phyloP scores from a whole-genome alignment of 2,888 invertebrate genomes.

The Tenthredo scrophulariae region DNA sequence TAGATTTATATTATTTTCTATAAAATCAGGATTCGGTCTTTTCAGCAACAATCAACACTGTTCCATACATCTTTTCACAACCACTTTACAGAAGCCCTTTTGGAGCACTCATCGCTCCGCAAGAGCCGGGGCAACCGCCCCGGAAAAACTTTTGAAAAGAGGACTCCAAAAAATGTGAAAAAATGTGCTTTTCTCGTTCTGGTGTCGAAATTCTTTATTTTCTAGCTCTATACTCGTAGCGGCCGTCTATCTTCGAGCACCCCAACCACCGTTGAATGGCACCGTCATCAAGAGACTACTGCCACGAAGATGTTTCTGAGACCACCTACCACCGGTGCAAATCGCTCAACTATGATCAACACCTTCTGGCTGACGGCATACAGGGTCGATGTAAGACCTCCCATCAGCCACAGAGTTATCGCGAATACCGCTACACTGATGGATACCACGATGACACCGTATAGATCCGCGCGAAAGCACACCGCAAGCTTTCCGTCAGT shows the following conservation, averaged over 20 bases:
- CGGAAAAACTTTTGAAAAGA: no score
- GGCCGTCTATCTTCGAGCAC: neutral
- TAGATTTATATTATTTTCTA: neutral
- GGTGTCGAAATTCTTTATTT: neutral
- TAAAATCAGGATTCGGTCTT: neutral
- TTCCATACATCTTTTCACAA: neutral
- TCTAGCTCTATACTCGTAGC: neutral
- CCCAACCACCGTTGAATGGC: neutral
- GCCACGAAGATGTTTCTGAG: neutral
- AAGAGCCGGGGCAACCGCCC: no score
- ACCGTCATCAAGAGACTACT: neutral
- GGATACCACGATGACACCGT: neutral
- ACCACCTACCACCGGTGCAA: conserved; percentile 4
- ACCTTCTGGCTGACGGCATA: neutral
- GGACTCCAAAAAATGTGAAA: neutral
- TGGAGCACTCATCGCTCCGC: no score
- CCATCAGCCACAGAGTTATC: neutral
- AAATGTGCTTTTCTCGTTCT: neutral
- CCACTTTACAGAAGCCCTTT: no score
- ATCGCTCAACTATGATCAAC: neutral
- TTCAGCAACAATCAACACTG: neutral
- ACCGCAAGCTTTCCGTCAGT: neutral
- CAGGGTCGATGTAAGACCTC: neutral
- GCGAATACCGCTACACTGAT: conserved; percentile 4
- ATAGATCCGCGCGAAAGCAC: neutral